phyloP scores from a whole-genome alignment of 2,888 invertebrate species.

The Xestoiulus laeticollis region DNA sequence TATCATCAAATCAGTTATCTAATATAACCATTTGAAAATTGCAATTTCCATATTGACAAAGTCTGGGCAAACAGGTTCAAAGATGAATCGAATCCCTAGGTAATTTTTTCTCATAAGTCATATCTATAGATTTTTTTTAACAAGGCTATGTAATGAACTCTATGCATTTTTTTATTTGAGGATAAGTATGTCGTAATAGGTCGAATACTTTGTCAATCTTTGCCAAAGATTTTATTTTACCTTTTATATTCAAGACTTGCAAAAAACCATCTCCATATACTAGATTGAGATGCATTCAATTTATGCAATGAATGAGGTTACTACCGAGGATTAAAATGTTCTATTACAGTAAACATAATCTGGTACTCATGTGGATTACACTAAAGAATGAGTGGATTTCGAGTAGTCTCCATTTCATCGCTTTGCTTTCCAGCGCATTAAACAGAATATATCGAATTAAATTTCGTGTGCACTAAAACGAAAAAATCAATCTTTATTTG shows the following conservation, averaged over 20 bases:
- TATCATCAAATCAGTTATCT: not conserved
- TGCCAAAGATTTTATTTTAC: not conserved
- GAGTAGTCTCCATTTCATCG: not conserved
- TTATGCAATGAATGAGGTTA: not conserved
- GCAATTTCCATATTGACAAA: not conserved
- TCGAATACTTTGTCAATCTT: not conserved
- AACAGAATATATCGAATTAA: not conserved
- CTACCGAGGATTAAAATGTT: not conserved
- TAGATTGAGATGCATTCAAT: not conserved
- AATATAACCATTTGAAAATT: not conserved
- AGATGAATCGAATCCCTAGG: not conserved
- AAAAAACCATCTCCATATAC: not conserved
- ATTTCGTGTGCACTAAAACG: not conserved
- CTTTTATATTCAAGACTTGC: not conserved
- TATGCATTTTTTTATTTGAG: not conserved
- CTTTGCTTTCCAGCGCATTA: not conserved
- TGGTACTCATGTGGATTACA: not conserved
- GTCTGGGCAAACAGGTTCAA: not conserved
- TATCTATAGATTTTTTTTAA: not conserved
- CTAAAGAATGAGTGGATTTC: conserved; percentile 8
- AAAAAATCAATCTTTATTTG: not conserved
- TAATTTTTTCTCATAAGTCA: not conserved
- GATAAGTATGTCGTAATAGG: not conserved
- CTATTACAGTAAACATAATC: conserved; percentile 3
- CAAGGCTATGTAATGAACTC: not conserved